Base-by-base conservation (phyloP, 2,888 invertebrate genomes). In the Harpalus rufipes region DNA sequence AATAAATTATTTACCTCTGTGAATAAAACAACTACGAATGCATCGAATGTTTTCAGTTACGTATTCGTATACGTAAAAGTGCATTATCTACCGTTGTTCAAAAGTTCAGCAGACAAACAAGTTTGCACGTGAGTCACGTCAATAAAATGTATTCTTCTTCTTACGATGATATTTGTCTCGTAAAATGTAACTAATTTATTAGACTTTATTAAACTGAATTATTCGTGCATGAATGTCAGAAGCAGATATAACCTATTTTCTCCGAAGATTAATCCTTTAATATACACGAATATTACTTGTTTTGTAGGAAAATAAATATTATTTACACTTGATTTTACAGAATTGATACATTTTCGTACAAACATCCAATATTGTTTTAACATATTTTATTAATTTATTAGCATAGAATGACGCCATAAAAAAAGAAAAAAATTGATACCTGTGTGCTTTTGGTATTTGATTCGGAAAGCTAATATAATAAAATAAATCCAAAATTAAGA, bases 111-210 rank as follows among this genome's bases (percentile, higher is more conserved):
- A 68, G 68, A 74, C 72, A 74, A 74, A 74, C 72, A 74, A 74
- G 72, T 74, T 68, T 74, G 68, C 72, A 74, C 72, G 72, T 74
- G 72, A 74, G 16, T 18, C 41, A 44, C 44, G 72, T 44, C 44
- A 18, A 74, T 74, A 74, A 74, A 74, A 74, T 74, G 72, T 74
- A 74, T 74, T 74, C 72, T 74, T 68, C 32, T 32, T 74, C 72
- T 44, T 74, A 41, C 44, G 25, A 74, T 18, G 72, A 74, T 74
- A 74, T 74, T 74, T 74, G 12, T 74, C 72, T 74, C 72, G 72
- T 74, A 74, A 74, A 74, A 74, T 14, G 41, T 18, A 74, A 16
- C 44, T 74, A 74, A 74, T 74, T 74, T 44, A 74, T 68, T 68
- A 32, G 68, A 32, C 25, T 68, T 68, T 68, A 39, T 68, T 39